These are phyloP conservation scores for Lanistes nyassanus DNA, from an alignment of 1,140 invertebrate species.

Conservation along the genomic window DNA sequence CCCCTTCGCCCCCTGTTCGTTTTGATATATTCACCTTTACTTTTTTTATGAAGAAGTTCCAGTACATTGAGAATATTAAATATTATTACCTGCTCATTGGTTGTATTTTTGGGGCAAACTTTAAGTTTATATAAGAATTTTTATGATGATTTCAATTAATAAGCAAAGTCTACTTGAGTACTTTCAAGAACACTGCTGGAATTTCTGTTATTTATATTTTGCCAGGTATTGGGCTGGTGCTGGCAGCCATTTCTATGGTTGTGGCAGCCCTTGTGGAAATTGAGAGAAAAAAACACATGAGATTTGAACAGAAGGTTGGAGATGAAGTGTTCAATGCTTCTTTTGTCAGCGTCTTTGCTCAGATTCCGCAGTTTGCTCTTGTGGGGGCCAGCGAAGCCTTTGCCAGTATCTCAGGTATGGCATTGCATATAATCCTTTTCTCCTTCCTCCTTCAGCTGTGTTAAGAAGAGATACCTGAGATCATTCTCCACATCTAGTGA, in stretches of 20 bases:
- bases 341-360: conserved; percentile 57
- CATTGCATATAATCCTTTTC: background rate
- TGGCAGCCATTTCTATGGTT: conserved; percentile 64
- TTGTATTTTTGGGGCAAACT: too few relatives aligned
- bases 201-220: conserved; percentile 10
- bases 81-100: too few relatives aligned
- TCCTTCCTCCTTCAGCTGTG: background rate
- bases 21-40: too few relatives aligned
- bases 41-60: too few relatives aligned
- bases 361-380: conserved; percentile 69
- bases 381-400: conserved; percentile 70
- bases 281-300: conserved; percentile 55
- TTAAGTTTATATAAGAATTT: too few relatives aligned
- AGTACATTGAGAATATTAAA: too few relatives aligned
- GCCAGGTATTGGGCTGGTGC: conserved; percentile 66
- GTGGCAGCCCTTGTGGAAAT: conserved; percentile 67
- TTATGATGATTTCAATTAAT: too few relatives aligned
- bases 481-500: background rate
- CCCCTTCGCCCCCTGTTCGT: too few relatives aligned
- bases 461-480: background rate
- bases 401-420: conserved; percentile 61
- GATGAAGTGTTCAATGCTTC: conserved; percentile 48
- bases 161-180: too few relatives aligned
- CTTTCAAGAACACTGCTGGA: too few relatives aligned
- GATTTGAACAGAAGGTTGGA: conserved; percentile 44